Percentiles rank a stretch among this genome's conserved stretches.
phyloP scores from a whole-genome alignment of 2,888 invertebrate genomes.

The Agrochola lota region DNA sequence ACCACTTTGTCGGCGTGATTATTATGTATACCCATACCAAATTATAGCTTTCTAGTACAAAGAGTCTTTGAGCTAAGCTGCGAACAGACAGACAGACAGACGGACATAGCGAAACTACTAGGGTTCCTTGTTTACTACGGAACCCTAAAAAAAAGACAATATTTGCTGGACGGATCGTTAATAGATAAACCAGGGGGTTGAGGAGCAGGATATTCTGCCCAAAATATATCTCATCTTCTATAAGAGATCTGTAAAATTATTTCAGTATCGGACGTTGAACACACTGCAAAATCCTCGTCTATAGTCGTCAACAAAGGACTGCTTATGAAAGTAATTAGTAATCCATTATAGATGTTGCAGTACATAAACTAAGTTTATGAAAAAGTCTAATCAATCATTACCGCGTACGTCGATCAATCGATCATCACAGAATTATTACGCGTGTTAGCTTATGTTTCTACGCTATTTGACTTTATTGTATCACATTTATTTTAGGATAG shows the following conservation, averaged over 20 bases:
- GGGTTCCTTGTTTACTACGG: no score
- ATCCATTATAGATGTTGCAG: conserved; percentile 23
- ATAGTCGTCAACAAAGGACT: background rate
- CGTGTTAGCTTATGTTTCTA: conserved; percentile 1
- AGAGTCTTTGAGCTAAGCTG: no score
- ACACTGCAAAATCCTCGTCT: background rate
- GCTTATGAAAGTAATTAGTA: conserved; percentile 7
- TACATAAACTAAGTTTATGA: conserved; percentile 21
- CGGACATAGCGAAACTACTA: no score
- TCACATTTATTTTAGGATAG: background rate
- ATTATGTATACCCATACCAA: no score
- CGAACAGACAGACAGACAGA: no score
- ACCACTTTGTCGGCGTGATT: no score
- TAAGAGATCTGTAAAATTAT: background rate
- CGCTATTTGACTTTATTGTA: conserved; percentile 3
- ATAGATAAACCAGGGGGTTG: background rate
- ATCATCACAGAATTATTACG: conserved; percentile 8
- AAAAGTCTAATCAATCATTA: conserved; percentile 50
- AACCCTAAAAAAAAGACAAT: background rate
- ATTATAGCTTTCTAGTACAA: no score
- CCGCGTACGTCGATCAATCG: conserved; percentile 24
- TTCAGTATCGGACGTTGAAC: background rate
- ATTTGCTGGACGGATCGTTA: background rate
- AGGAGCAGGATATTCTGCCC: background rate
- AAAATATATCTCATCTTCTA: no score